Evolutionary conservation across 2,888 invertebrate species (phyloP).

Genomic region (Mesorhabditis belari): DNA sequence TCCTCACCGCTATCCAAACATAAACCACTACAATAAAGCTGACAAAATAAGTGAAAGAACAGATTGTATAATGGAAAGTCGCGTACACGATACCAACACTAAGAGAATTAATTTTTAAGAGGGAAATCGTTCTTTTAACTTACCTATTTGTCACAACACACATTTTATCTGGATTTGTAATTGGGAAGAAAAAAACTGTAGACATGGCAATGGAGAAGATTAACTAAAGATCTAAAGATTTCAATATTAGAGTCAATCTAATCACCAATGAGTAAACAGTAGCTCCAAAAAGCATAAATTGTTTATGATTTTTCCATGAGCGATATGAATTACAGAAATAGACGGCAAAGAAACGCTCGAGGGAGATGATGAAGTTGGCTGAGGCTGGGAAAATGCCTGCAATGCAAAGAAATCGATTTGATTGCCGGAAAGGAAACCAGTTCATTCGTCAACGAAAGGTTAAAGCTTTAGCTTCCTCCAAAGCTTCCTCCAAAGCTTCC

Average conservation of each 20-base stretch:
- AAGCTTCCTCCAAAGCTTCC: no score
- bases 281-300: neutral
- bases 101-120: neutral
- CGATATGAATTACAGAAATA: neutral
- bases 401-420: no score
- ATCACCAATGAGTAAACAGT: neutral
- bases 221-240: no score
- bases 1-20: neutral
- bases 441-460: no score
- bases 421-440: no score
- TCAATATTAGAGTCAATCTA: no score
- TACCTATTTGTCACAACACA: neutral
- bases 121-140: no score
- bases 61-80: neutral
- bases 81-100: neutral
- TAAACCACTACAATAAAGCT: neutral
- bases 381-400: neutral
- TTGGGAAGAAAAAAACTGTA: neutral
- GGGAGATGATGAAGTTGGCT: neutral
- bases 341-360: neutral
- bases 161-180: neutral
- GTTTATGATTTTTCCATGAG: neutral
- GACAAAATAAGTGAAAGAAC: neutral
- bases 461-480: no score
- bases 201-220: neutral